phyloP scores from a whole-genome alignment of 2,113 vertebrate species.

The Brachyhypopomus occidentalis region DNA sequence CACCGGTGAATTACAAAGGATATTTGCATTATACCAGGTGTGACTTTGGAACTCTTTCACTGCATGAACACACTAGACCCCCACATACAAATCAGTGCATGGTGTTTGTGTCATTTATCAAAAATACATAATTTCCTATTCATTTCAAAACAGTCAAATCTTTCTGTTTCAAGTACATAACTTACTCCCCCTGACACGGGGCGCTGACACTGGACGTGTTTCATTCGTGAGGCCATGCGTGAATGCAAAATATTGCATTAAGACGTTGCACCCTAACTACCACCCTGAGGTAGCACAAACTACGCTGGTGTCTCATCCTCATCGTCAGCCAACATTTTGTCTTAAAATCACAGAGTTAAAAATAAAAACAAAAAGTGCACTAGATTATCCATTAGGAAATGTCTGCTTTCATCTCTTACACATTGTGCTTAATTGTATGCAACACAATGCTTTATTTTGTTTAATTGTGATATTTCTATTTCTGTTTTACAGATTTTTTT shows the following conservation, averaged over 20 bases:
- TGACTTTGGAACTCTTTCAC: slow-evolving; percentile 14
- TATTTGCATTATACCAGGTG: slow-evolving; percentile 36
- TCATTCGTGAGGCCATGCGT: too few species aligned
- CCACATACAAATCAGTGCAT: not conserved
- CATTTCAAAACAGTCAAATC: not conserved
- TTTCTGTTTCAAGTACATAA: not conserved
- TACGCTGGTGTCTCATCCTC: not conserved
- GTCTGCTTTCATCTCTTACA: not conserved
- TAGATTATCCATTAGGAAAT: too few species aligned
- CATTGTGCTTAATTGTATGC: not conserved
- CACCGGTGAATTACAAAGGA: slow-evolving; percentile 45
- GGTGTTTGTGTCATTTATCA: slow-evolving; percentile 18
- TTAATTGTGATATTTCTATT: not conserved
- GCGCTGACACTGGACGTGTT: not conserved
- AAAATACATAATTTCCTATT: not conserved
- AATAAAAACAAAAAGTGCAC: too few species aligned
- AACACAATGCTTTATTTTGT: not conserved
- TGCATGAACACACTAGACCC: not conserved
- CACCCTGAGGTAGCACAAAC: not conserved
- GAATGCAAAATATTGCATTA: too few species aligned
- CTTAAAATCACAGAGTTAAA: too few species aligned
- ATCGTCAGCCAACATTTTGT: too few species aligned
- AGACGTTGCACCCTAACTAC: not conserved
- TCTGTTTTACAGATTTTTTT: not conserved
- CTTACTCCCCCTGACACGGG: not conserved